phyloP scores from a whole-genome alignment of 2,888 invertebrate genomes.

The Agriopis leucophaearia region DNA sequence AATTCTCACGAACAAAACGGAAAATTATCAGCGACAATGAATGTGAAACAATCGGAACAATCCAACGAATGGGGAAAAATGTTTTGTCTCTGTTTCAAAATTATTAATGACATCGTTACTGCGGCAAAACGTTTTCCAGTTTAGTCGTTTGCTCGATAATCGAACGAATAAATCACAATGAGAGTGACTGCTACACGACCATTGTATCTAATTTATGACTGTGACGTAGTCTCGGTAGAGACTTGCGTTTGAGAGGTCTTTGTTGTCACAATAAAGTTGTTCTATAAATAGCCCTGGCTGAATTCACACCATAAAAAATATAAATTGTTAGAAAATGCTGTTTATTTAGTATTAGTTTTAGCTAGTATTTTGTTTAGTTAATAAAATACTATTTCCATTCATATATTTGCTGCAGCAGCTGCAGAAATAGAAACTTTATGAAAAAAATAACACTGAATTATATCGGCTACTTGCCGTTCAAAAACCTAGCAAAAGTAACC shows the following conservation, averaged over 20 bases:
- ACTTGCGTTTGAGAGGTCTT: conserved; percentile 9
- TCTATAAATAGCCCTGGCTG: conserved; percentile 13
- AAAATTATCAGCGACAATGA: conserved; percentile 42
- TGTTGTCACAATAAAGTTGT: conserved; percentile 29
- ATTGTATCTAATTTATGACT: conserved; percentile 69
- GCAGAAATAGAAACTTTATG: no score
- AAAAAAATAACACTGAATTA: no score
- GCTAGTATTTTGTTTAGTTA: no score
- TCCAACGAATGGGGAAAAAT: conserved; percentile 41
- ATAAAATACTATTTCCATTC: no score
- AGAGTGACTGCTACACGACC: conserved; percentile 69
- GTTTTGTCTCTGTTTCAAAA: conserved; percentile 56
- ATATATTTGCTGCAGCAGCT: no score
- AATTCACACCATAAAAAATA: no score
- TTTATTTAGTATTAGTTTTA: no score
- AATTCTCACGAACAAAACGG: conserved; percentile 38
- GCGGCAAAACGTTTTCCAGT: conserved; percentile 65
- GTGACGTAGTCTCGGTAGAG: conserved; percentile 46
- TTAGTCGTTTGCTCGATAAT: conserved; percentile 74
- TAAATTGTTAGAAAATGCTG: no score
- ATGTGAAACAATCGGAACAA: conserved; percentile 43
- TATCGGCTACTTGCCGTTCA: no score
- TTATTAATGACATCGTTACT: conserved; percentile 70
- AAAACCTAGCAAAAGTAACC: no score
- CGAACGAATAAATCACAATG: conserved; percentile 76